Conservation (phyloP, 2,888 invertebrate species). For the Amiota communis region DNA sequence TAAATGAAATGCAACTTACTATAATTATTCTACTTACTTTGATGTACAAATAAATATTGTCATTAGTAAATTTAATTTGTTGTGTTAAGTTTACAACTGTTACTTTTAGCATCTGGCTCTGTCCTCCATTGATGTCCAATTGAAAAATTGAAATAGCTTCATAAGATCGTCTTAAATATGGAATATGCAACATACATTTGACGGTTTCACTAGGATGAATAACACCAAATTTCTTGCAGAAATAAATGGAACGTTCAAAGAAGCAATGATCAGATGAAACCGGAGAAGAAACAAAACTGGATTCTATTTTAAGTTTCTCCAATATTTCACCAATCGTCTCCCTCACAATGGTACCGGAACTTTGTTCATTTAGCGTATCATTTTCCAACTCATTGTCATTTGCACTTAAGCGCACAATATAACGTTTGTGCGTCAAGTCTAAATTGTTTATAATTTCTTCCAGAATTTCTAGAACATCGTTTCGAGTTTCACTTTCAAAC, state of each 20-base stretch:
- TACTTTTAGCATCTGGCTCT: slow-evolving; percentile 52
- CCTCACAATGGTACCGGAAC: slow-evolving; percentile 44
- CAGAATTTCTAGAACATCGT: slow-evolving; percentile 51
- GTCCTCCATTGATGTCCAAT: slow-evolving; percentile 60
- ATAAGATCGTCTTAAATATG: slow-evolving; percentile 42
- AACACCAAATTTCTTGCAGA: slow-evolving; percentile 58
- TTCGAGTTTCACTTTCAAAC: slow-evolving; percentile 38
- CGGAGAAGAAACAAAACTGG: slow-evolving; percentile 57
- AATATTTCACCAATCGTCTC: slow-evolving; percentile 52
- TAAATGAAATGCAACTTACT: not conserved
- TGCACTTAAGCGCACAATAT: slow-evolving; percentile 38
- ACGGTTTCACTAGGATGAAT: slow-evolving; percentile 37
- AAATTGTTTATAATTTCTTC: slow-evolving; percentile 60
- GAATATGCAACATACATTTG: slow-evolving; percentile 49
- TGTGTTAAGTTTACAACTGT: slow-evolving; percentile 59
- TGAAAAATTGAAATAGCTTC: slow-evolving; percentile 54
- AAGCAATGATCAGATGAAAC: slow-evolving; percentile 60
- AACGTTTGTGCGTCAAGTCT: slow-evolving; percentile 54
- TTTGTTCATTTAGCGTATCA: slow-evolving; percentile 9
- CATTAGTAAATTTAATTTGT: slow-evolving; percentile 55
- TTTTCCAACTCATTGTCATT: not conserved
- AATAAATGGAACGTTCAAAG: slow-evolving; percentile 55
- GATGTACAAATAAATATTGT: slow-evolving; percentile 59
- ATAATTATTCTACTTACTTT: slow-evolving; percentile 50
- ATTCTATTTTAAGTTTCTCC: slow-evolving; percentile 55